phyloP scores from a whole-genome alignment of 2,888 invertebrate genomes.

The Tyria jacobaeae region DNA sequence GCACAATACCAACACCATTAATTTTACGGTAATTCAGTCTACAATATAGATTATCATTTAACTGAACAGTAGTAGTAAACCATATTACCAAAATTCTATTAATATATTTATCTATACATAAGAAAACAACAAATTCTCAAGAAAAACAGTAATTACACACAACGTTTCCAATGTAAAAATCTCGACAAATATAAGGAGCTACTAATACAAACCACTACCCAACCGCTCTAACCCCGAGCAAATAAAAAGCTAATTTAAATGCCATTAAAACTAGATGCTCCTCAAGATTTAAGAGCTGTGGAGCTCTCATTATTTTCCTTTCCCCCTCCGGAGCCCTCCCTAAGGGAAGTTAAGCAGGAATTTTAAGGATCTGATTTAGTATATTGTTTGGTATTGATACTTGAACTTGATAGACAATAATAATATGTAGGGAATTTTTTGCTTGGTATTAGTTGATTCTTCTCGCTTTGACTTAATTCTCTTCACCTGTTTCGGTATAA shows the following conservation, averaged over 20 bases:
- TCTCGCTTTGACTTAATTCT: too few species aligned
- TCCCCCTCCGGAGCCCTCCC: slow-evolving; percentile 37
- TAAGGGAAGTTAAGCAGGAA: slow-evolving; percentile 47
- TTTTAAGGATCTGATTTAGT: slow-evolving; percentile 56
- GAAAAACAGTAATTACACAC: background rate
- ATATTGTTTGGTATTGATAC: slow-evolving; percentile 48
- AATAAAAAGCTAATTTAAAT: slow-evolving; percentile 86
- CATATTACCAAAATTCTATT: too few species aligned
- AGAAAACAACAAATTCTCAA: too few species aligned
- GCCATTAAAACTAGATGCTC: slow-evolving; percentile 82
- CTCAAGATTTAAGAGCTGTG: slow-evolving; percentile 69
- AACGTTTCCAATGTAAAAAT: slow-evolving; percentile 16
- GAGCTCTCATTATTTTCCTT: slow-evolving; percentile 53
- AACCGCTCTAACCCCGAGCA: slow-evolving; percentile 56
- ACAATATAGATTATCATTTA: too few species aligned
- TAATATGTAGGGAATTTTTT: background rate
- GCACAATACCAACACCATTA: too few species aligned
- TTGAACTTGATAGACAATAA: slow-evolving; percentile 16
- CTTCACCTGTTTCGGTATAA: too few species aligned
- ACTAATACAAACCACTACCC: slow-evolving; percentile 28
- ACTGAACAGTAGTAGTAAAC: too few species aligned
- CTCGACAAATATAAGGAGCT: slow-evolving; percentile 19
- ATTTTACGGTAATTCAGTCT: too few species aligned
- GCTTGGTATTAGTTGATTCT: too few species aligned
- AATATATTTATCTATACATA: too few species aligned